Evolutionary conservation across 2,797 vertebrate species (phyloP), one percentile per base, ranked within the genome.

Genomic region (Odontamblyopus rebecca): DNA sequence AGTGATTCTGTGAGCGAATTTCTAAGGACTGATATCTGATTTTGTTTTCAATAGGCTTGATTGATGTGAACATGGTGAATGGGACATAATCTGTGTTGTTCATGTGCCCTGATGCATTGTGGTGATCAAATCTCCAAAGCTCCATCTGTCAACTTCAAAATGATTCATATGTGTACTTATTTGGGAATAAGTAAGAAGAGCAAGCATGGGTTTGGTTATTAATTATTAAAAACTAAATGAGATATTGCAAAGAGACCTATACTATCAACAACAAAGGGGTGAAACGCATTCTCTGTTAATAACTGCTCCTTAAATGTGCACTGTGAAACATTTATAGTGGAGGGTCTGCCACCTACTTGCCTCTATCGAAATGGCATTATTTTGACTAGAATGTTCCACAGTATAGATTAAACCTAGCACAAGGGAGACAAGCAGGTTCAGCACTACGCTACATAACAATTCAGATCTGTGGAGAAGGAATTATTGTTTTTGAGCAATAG

Each of bases 131-230:
- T 70, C 72, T 73, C 84, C 89, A 88, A 75, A 62, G 71, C 72
- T 73, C 84, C 89, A 88, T 90, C 84, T 91, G 87, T 79, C 80
- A 75, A 71, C 75, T 87, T 85, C 85, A 76, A 72, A 82, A 78
- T 87, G 83, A 18, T 71, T 84, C 72, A 38, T 38, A 38, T 72
- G 23, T 29, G 26, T 29, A 26, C 56, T 15, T 59, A 6, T n/a
- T 23, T 54, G 53, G 19, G 6, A 54, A 19, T 38, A 38, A 54
- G 19, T 2, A n/a, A 54, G 23, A 23, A 54, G 1, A 56, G 54
- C 2, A 56, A 5, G 2, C 3, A 8, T 23, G n/a, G 19, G n/a
- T 23, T 23, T 54, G 19, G 8, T 54, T 54, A n/a, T 8, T 54
- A 23, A 54, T 54, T 54, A 54, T 54, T 11, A 23, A 56, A 59